Percentiles rank a stretch among this genome's conserved stretches.
These are phyloP conservation scores for Aphelinus atriplicis DNA, from an alignment of 1,140 invertebrate genomes.

Conservation along the genomic window DNA sequence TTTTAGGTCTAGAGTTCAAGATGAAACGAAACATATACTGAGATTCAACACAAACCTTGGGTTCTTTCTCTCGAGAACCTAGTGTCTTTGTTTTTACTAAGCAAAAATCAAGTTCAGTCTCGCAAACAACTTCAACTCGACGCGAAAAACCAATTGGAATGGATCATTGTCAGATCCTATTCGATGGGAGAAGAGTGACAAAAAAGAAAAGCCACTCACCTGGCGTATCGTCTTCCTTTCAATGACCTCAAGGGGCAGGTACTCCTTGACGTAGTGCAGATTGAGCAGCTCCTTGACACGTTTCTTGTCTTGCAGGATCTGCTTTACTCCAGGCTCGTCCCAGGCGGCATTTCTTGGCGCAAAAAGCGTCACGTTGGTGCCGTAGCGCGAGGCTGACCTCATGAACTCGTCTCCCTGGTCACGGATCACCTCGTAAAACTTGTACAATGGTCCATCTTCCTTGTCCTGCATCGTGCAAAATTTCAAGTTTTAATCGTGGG, in stretches of 20 bases:
- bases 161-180: not conserved
- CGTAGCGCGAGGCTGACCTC: slow-evolving; percentile 72
- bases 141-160: not conserved
- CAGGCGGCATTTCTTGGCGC: slow-evolving; percentile 90
- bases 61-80: too few species aligned
- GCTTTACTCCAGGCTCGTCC: slow-evolving; percentile 73
- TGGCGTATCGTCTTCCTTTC: slow-evolving; percentile 74
- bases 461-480: slow-evolving; percentile 69
- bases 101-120: too few species aligned
- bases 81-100: too few species aligned
- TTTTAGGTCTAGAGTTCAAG: too few species aligned
- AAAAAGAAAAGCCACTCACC: slow-evolving; percentile 64
- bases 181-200: not conserved
- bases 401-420: slow-evolving; percentile 80
- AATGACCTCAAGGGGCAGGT: slow-evolving; percentile 80
- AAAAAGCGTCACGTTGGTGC: slow-evolving; percentile 82
- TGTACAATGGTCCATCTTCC: slow-evolving; percentile 82
- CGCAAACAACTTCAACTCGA: too few species aligned
- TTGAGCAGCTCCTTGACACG: slow-evolving; percentile 80
- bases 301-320: slow-evolving; percentile 75
- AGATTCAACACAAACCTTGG: too few species aligned
- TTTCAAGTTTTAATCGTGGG: not conserved
- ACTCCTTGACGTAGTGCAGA: slow-evolving; percentile 80
- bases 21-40: too few species aligned
- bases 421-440: slow-evolving; percentile 83